A percentile compares a stretch with the other conserved stretches of the same genome.
Conservation (phyloP, 2,113 vertebrate genomes). For the Tupaia chinensis region DNA sequence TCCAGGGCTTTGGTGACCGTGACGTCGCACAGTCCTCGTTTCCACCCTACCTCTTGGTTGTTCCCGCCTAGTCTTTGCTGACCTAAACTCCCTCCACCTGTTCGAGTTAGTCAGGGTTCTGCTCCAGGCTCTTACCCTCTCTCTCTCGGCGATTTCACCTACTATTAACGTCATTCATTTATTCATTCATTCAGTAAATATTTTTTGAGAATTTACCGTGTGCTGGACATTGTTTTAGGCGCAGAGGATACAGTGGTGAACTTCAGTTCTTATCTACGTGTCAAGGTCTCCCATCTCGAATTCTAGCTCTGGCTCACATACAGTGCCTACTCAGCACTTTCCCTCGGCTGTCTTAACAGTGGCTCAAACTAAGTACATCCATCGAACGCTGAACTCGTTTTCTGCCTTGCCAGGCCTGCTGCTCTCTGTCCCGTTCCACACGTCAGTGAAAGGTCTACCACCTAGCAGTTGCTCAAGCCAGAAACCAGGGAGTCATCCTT, state of each 20-base stretch:
- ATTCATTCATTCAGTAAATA: not conserved
- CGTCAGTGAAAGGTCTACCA: not conserved
- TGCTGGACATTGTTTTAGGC: not conserved
- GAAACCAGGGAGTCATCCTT: not conserved
- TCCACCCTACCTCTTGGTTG: not conserved
- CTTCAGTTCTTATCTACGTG: not conserved
- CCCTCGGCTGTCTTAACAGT: not conserved
- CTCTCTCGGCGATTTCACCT: not conserved
- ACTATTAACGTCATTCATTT: not conserved
- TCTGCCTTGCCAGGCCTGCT: not conserved
- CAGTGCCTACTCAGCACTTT: slow-evolving; percentile 25
- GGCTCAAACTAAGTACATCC: slow-evolving; percentile 18
- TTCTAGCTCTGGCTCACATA: not conserved
- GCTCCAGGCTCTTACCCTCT: not conserved
- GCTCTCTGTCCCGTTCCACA: not conserved
- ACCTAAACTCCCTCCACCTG: slow-evolving; percentile 32
- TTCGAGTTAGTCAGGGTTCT: not conserved
- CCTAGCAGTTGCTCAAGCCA: not conserved
- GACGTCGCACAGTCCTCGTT: not conserved
- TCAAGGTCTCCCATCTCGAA: not conserved
- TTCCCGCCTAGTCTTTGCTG: slow-evolving; percentile 19
- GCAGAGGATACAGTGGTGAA: not conserved
- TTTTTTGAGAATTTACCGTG: not conserved
- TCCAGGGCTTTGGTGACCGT: not conserved
- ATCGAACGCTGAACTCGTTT: slow-evolving; percentile 30